Percentiles rank a stretch among this genome's conserved stretches.
These are phyloP conservation scores for Eucidaris tribuloides DNA, from an alignment of 35 echinoderm and acorn worm genomes.

Conservation along the genomic window DNA sequence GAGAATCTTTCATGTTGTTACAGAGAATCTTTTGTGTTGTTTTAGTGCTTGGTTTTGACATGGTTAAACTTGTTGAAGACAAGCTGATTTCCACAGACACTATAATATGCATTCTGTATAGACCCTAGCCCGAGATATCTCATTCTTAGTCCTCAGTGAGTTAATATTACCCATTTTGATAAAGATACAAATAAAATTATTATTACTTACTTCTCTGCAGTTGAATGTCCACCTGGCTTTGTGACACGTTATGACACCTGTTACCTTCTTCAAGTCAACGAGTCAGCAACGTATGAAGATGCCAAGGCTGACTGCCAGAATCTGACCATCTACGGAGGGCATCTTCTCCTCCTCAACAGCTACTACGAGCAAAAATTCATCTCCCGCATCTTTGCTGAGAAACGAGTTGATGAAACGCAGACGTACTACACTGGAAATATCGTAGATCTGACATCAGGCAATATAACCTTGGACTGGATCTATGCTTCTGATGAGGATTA, in stretches of 20 bases:
- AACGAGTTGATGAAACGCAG: not conserved
- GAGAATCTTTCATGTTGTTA: no score
- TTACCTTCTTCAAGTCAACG: slow-evolving; percentile 62
- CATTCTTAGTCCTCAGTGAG: no score
- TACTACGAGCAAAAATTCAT: slow-evolving; percentile 42
- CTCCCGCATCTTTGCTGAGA: slow-evolving; percentile 44
- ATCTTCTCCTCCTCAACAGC: slow-evolving; percentile 66
- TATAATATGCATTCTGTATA: no score
- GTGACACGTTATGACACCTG: slow-evolving; percentile 75
- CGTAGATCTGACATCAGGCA: not conserved
- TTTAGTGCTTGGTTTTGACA: no score
- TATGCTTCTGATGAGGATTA: not conserved
- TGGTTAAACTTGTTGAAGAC: no score
- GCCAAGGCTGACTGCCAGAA: slow-evolving; percentile 71
- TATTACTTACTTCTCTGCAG: slow-evolving; percentile 20
- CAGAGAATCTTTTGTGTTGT: no score
- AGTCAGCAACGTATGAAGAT: slow-evolving; percentile 38
- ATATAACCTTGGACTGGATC: slow-evolving; percentile 60
- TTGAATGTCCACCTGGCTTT: slow-evolving; percentile 77
- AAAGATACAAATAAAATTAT: no score
- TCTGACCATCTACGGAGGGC: slow-evolving; percentile 67
- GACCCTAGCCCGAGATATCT: no score
- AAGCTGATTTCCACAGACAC: no score
- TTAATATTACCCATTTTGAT: no score
- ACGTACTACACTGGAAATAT: slow-evolving; percentile 44